phyloP scores from a whole-genome alignment of 2,888 invertebrate genomes.

The Urechis unicinctus region DNA sequence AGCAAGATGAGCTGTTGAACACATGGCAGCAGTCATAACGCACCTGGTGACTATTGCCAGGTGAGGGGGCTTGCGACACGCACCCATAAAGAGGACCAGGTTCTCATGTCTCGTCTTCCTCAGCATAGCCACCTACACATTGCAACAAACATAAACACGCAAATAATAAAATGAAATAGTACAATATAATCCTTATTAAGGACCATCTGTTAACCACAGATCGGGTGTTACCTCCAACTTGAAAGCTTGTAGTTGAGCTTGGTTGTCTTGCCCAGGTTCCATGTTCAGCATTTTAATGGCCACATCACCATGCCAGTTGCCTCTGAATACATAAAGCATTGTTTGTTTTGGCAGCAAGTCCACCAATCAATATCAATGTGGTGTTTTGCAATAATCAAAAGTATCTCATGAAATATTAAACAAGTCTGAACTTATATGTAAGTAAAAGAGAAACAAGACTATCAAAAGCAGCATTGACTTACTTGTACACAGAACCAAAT shows the following conservation, averaged over 20 bases:
- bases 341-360: too few relatives aligned
- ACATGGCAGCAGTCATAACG: too few relatives aligned
- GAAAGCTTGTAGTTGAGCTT: conserved; percentile 83
- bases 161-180: too few relatives aligned
- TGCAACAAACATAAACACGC: neutral
- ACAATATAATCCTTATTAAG: neutral
- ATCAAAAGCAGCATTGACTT: conserved; percentile 15
- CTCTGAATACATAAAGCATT: conserved; percentile 62
- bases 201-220: neutral
- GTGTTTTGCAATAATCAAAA: too few relatives aligned
- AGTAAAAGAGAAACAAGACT: too few relatives aligned
- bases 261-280: conserved; percentile 73
- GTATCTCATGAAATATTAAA: too few relatives aligned
- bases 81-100: conserved; percentile 97
- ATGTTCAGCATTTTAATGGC: conserved; percentile 93
- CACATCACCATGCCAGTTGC: conserved; percentile 96
- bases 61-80: conserved; percentile 95
- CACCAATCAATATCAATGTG: neutral
- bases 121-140: conserved; percentile 75
- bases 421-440: too few relatives aligned
- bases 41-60: conserved; percentile 85
- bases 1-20: too few relatives aligned
- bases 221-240: conserved; percentile 86
- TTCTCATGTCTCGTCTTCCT: conserved; percentile 98
- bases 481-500: conserved; percentile 82